Conservation (phyloP, 1,140 invertebrate genomes). For the Goniozus legneri region DNA sequence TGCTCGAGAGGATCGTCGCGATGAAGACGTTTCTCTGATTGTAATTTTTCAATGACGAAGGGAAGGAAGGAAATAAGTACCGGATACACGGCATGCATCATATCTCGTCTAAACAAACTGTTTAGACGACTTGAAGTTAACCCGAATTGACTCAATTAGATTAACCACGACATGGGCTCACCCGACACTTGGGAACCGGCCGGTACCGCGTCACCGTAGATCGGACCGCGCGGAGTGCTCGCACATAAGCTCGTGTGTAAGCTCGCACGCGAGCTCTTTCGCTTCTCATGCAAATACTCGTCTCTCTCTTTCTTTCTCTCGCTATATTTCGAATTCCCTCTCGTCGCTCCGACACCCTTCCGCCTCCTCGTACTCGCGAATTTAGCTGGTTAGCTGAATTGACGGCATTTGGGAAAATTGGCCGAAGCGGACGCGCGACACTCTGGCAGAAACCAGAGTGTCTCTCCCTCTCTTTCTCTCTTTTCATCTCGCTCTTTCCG, state of each 20-base stretch:
- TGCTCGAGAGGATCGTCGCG: too few relatives aligned
- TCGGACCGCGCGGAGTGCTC: neutral
- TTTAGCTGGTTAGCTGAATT: neutral
- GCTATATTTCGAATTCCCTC: conserved; percentile 14
- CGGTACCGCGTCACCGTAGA: conserved; percentile 35
- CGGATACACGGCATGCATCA: conserved; percentile 40
- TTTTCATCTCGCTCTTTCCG: conserved; percentile 5
- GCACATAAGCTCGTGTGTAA: conserved; percentile 16
- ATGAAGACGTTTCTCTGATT: too few relatives aligned
- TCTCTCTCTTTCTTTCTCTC: conserved; percentile 16
- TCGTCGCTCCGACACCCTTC: conserved; percentile 12
- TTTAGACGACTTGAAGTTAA: conserved; percentile 57
- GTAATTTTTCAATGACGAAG: neutral
- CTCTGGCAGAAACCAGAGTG: conserved; percentile 2
- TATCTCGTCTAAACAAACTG: conserved; percentile 49
- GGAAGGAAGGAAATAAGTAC: conserved; percentile 36
- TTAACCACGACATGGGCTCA: conserved; percentile 49
- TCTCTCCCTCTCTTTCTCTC: conserved; percentile 3
- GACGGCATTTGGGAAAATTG: neutral
- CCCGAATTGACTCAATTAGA: conserved; percentile 55
- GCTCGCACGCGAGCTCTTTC: conserved; percentile 34
- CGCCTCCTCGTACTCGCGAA: conserved; percentile 5
- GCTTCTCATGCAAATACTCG: conserved; percentile 53
- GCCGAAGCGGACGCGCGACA: conserved; percentile 1
- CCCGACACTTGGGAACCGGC: conserved; percentile 53